Evolutionary conservation across 2,797 vertebrate species (phyloP).

Genomic region (Hyperoplus immaculatus): DNA sequence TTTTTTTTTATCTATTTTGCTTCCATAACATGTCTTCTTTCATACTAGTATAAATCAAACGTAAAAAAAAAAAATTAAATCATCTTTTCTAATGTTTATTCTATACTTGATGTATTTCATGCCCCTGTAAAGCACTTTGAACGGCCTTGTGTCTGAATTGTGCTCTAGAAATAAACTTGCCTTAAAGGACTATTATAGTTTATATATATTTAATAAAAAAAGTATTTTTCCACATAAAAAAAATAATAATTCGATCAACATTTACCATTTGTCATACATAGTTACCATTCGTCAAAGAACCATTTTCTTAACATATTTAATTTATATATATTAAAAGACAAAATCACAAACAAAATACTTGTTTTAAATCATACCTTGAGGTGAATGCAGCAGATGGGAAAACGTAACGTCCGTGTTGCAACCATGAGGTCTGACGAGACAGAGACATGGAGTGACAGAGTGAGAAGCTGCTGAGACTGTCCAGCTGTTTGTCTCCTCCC

Average conservation of each 20-base stretch:
- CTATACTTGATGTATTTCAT: too few species aligned
- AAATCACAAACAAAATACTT: slow-evolving; percentile 19
- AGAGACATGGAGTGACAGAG: neutral
- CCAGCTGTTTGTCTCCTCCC: slow-evolving; percentile 53
- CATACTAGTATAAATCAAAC: too few species aligned
- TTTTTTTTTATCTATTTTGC: too few species aligned
- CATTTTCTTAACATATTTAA: neutral
- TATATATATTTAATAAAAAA: too few species aligned
- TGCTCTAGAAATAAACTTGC: too few species aligned
- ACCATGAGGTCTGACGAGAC: slow-evolving; percentile 19
- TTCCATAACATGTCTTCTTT: too few species aligned
- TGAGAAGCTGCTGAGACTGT: slow-evolving; percentile 3
- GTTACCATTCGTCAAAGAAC: neutral
- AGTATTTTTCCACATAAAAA: neutral
- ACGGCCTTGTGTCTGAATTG: too few species aligned
- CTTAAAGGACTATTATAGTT: too few species aligned
- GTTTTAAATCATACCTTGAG: neutral
- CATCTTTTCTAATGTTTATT: too few species aligned
- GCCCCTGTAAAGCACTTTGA: too few species aligned
- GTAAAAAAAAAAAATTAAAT: too few species aligned
- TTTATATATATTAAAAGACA: neutral
- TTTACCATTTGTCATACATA: too few species aligned
- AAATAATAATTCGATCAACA: neutral
- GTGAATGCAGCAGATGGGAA: neutral
- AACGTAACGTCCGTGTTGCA: neutral